These are phyloP conservation scores for Oplegnathus fasciatus DNA, from an alignment of 2,113 vertebrate genomes.

Conservation along the genomic window DNA sequence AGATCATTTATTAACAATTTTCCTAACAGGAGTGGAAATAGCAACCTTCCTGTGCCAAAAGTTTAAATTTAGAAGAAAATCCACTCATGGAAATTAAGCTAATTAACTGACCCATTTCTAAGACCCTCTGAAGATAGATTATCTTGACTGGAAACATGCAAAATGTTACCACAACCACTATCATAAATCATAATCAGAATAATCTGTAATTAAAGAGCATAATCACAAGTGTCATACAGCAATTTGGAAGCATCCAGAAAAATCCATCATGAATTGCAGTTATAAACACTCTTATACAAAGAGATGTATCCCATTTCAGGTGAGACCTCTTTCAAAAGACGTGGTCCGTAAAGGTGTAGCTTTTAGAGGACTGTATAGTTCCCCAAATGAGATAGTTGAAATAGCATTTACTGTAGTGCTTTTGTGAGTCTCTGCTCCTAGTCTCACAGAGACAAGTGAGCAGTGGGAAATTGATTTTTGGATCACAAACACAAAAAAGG, in stretches of 20 bases:
- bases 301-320: neutral
- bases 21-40: constrained; percentile 1
- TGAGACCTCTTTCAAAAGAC: neutral
- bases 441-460: neutral
- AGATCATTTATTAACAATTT: neutral
- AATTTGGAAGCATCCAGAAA: too few relatives aligned
- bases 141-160: neutral
- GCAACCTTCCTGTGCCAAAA: neutral
- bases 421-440: neutral
- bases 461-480: neutral
- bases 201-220: neutral
- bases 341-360: neutral
- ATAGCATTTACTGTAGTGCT: neutral
- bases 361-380: neutral
- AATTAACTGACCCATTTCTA: constrained; percentile 12
- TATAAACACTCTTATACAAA: neutral
- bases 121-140: neutral
- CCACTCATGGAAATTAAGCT: neutral
- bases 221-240: neutral
- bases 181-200: neutral
- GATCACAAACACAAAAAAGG: neutral
- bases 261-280: neutral
- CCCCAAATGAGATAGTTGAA: neutral
- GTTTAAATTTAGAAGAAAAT: neutral
- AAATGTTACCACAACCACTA: neutral